phyloP scores from a whole-genome alignment of 2,888 invertebrate species.

The Cephus spinipes region DNA sequence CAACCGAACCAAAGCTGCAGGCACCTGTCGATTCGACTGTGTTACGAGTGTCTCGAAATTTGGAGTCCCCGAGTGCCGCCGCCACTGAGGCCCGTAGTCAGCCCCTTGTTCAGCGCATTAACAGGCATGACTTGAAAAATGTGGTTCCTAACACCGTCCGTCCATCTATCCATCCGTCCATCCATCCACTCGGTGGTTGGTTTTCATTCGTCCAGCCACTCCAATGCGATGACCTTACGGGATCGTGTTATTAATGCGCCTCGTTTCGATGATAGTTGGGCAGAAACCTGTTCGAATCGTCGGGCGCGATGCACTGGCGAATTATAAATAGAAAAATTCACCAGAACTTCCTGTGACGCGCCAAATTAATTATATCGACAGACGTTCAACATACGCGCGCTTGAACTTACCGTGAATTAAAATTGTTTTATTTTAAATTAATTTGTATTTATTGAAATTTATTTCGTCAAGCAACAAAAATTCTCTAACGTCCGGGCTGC shows the following conservation, averaged over 20 bases:
- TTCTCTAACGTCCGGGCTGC: background rate
- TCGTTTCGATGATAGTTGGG: constrained; percentile 41
- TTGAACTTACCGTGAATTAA: background rate
- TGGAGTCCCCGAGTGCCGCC: constrained; percentile 45
- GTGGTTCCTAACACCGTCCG: constrained; percentile 60
- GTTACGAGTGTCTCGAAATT: background rate
- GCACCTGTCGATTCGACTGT: background rate
- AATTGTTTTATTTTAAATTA: too few relatives aligned
- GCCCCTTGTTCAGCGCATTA: constrained; percentile 55
- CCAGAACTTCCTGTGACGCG: background rate
- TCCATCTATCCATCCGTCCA: constrained; percentile 40
- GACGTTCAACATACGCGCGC: background rate
- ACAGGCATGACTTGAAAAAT: constrained; percentile 65
- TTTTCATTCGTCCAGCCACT: background rate
- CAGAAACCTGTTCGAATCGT: background rate
- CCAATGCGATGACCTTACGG: constrained; percentile 46
- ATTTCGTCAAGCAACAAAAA: background rate
- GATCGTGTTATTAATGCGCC: constrained; percentile 60
- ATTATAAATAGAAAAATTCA: background rate
- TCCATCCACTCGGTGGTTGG: constrained; percentile 1
- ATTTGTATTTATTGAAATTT: too few relatives aligned
- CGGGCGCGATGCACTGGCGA: background rate
- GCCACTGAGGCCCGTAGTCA: constrained; percentile 35
- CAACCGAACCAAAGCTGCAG: constrained; percentile 21
- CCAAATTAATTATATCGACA: background rate